phyloP scores from a whole-genome alignment of 2,113 vertebrate genomes.

The Echinops telfairi region DNA sequence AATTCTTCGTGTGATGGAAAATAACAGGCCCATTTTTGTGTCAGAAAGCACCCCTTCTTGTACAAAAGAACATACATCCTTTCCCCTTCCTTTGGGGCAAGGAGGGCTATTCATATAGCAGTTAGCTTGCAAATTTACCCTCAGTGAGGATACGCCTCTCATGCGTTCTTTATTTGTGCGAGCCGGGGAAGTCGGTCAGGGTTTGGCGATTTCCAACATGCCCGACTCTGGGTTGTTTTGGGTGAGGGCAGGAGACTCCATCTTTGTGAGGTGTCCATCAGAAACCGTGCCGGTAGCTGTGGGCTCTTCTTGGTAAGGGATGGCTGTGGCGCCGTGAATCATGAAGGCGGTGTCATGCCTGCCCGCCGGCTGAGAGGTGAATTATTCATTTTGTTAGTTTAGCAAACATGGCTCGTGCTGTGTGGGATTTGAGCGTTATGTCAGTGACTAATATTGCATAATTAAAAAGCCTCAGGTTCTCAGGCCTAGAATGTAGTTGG shows the following conservation, averaged over 20 bases:
- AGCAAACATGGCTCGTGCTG: conserved; percentile 79
- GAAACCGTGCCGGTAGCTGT: conserved; percentile 51
- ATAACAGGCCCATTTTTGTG: not conserved
- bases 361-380: conserved; percentile 80
- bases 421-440: conserved; percentile 80
- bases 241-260: too few species aligned
- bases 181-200: too few species aligned
- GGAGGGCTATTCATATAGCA: conserved; percentile 55
- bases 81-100: not conserved
- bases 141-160: not conserved
- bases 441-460: conserved; percentile 74
- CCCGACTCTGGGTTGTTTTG: not conserved
- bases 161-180: not conserved
- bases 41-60: too few species aligned
- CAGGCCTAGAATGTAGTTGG: conserved; percentile 44
- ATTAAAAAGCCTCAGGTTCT: conserved; percentile 74
- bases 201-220: too few species aligned
- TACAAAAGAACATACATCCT: too few species aligned
- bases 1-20: conserved; percentile 69
- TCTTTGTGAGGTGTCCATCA: too few species aligned
- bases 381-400: conserved; percentile 85
- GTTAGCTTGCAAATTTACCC: not conserved
- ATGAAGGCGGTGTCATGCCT: conserved; percentile 74
- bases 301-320: conserved; percentile 71
- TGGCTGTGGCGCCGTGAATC: conserved; percentile 83